phyloP scores from a whole-genome alignment of 2,888 invertebrate genomes.

The Athetis lepigone region DNA sequence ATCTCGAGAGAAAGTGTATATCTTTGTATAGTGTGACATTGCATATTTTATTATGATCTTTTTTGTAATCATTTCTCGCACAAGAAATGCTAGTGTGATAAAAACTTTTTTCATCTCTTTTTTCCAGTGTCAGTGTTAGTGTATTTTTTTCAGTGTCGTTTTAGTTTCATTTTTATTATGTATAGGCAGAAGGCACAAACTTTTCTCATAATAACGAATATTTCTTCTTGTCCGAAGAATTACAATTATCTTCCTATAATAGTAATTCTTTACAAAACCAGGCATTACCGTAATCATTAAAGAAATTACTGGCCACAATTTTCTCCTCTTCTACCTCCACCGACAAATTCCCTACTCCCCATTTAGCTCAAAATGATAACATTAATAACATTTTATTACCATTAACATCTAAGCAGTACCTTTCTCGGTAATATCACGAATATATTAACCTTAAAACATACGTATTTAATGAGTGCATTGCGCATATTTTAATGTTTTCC shows the following conservation, averaged over 20 bases:
- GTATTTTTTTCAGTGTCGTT: no score
- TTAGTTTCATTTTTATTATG: neutral
- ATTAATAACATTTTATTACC: conserved; percentile 34
- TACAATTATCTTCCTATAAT: neutral
- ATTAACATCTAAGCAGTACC: conserved; percentile 24
- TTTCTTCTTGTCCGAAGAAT: neutral
- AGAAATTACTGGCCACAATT: conserved; percentile 5
- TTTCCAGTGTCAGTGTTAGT: neutral
- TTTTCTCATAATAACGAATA: neutral
- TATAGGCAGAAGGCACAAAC: neutral
- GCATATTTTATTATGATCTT: conserved; percentile 21
- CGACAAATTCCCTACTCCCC: conserved; percentile 2
- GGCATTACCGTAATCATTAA: conserved; percentile 11
- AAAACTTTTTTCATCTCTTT: neutral
- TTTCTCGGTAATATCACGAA: conserved; percentile 48
- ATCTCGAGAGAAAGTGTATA: conserved; percentile 47
- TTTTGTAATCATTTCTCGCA: conserved; percentile 7
- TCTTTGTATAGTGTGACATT: conserved; percentile 29
- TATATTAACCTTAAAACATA: conserved; percentile 52
- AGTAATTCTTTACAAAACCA: neutral
- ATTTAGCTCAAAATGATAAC: conserved; percentile 37
- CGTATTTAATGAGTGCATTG: conserved; percentile 38
- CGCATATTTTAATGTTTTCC: conserved; percentile 55
- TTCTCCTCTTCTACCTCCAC: conserved; percentile 10
- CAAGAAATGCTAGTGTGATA: neutral